phyloP scores from a whole-genome alignment of 2,797 vertebrate species.

The Sphenopsis melanotis region DNA sequence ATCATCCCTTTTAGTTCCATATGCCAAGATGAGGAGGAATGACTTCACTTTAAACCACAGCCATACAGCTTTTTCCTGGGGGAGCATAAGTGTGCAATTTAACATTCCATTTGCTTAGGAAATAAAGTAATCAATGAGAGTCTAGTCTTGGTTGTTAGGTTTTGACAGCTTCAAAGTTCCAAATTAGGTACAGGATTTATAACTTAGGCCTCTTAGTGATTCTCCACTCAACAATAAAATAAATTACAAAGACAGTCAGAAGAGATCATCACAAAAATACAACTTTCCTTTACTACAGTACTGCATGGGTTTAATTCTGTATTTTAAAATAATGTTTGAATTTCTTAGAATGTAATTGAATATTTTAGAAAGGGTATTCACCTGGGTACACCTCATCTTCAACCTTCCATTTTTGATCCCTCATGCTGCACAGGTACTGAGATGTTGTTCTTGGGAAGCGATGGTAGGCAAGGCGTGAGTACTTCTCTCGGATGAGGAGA shows the following conservation, averaged over 20 bases:
- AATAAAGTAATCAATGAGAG: neutral
- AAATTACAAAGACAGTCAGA: neutral
- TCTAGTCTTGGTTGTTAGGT: neutral
- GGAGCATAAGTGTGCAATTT: neutral
- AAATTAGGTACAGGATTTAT: neutral
- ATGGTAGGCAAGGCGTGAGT: conserved; percentile 89
- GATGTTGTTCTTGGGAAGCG: conserved; percentile 86
- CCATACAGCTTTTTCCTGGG: neutral
- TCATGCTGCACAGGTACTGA: conserved; percentile 79
- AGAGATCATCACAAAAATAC: neutral
- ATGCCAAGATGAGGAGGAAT: neutral
- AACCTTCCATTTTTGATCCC: conserved; percentile 76
- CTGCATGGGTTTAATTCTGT: neutral
- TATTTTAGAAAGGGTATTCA: conserved; percentile 39
- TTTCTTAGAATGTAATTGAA: neutral
- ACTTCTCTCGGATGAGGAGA: conserved; percentile 91
- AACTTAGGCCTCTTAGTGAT: neutral
- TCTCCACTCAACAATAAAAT: neutral
- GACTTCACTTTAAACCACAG: neutral
- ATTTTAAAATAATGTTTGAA: neutral
- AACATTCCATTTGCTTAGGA: neutral
- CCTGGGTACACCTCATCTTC: conserved; percentile 88
- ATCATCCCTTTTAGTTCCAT: neutral
- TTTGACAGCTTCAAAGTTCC: neutral
- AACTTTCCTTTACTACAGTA: neutral